phyloP scores from a whole-genome alignment of 2,797 vertebrate species.

The Acrossocheilus wenchowensis region DNA sequence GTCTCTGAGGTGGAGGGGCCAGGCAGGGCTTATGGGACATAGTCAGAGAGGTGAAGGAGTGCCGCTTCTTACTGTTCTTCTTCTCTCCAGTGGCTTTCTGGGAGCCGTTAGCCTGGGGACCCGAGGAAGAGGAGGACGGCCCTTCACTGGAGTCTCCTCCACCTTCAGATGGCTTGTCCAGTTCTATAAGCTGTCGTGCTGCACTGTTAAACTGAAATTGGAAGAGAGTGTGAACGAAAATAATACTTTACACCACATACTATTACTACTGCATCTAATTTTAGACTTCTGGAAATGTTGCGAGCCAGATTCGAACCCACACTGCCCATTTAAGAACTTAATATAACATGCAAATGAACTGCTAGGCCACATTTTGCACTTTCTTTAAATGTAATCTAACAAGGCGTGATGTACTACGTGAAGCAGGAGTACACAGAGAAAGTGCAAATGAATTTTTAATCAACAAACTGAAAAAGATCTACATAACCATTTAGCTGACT shows the following conservation, averaged over 20 bases:
- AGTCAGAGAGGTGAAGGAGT: constrained; percentile 98
- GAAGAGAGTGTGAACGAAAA: constrained; percentile 11
- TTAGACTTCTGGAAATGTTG: neutral
- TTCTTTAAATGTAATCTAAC: neutral
- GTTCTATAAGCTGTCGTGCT: constrained; percentile 94
- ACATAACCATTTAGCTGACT: neutral
- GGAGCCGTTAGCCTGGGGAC: constrained; percentile 82
- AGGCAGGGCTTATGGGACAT: constrained; percentile 96
- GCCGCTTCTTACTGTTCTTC: constrained; percentile 99
- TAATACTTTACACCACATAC: neutral
- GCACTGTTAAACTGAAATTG: constrained; percentile 89
- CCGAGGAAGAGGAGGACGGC: constrained; percentile 75
- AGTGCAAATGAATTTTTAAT: neutral
- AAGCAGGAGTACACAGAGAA: constrained; percentile 6
- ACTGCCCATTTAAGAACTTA: neutral
- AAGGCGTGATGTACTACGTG: neutral
- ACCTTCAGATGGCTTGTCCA: constrained; percentile 89
- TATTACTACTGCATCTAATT: neutral
- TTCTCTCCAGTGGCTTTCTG: constrained; percentile 88
- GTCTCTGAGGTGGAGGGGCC: constrained; percentile 91
- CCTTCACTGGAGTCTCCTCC: constrained; percentile 86
- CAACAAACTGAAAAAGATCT: neutral
- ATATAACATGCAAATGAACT: neutral
- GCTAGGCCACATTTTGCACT: neutral
- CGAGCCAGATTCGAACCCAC: neutral